Evolutionary conservation across 2,797 vertebrate species (phyloP), one percentile per base, ranked within the genome.

Genomic region (Lagorchestes hirsutus): DNA sequence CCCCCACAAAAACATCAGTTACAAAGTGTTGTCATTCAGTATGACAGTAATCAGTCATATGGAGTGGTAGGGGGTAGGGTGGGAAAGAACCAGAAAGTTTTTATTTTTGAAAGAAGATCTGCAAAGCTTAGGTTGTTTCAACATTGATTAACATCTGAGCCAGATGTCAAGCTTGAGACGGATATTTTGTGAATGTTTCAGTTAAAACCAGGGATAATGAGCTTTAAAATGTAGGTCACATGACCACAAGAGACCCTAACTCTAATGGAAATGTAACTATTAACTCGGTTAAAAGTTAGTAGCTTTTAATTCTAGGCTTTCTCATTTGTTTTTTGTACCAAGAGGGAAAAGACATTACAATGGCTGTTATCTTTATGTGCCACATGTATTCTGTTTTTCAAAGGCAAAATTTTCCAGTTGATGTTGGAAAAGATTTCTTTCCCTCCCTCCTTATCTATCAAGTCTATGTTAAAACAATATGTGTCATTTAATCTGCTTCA

Each of bases 211-310:
- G 91, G 18, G 54, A 91, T 58, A 98, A 96, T 92, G 91, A 94
- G 55, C 27, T 97, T 98, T 98, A 96, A 96, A 97, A 97, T 96
- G 54, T 94, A 96, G 97, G 96, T 97, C 93, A 54, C 6, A 0
- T 87, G 34, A 94, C 1, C 91, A 91, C 6, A 92, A 29, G 91
- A 94, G 46, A 94, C 74, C 27, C 87, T 90, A 91, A 92, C 29
- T 40, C 4, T 46, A 96, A 94, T 90, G 54, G 67, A 97, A 98
- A 97, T 27, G 90, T 97, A 87, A 87, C 0, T 55, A 59, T 98
- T 96, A 94, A 58, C 24, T 67, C 18, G 87, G 2, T 13, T 34
- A 54, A 96, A 94, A 57, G 54, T 96, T 95, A 94, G 82, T 54
- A 74, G 95, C 92, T 92, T 97, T 54, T 87, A 27, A 95, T 93